phyloP scores from a whole-genome alignment of 2,113 vertebrate genomes.

The Lepus timidus region DNA sequence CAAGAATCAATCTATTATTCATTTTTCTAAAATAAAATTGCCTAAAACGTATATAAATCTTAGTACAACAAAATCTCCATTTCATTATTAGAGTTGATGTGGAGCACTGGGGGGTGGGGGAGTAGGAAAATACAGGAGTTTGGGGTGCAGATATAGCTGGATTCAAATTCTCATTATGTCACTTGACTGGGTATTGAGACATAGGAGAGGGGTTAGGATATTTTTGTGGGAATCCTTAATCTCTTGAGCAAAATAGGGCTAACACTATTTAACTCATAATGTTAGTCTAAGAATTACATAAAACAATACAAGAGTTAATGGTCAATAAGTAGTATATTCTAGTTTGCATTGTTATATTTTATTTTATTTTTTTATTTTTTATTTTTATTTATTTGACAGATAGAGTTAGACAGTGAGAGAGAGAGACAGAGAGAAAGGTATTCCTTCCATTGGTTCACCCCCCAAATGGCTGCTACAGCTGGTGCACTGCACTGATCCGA shows the following conservation, averaged over 20 bases:
- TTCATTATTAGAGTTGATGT: not conserved
- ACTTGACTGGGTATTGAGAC: not conserved
- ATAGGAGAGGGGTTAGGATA: not conserved
- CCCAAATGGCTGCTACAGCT: too few relatives aligned
- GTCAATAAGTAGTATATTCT: not conserved
- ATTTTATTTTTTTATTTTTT: too few relatives aligned
- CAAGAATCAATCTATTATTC: too few relatives aligned
- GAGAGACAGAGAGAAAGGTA: too few relatives aligned
- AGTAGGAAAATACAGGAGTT: not conserved
- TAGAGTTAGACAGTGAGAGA: too few relatives aligned
- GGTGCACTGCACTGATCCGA: too few relatives aligned
- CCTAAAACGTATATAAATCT: not conserved
- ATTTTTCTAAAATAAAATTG: not conserved
- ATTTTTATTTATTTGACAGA: too few relatives aligned
- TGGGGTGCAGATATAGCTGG: not conserved
- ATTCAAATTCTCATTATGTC: not conserved
- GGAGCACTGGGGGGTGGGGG: not conserved
- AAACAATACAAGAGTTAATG: not conserved
- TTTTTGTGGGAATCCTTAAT: not conserved
- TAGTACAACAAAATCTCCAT: not conserved
- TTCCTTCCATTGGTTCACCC: too few relatives aligned
- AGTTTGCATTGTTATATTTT: too few relatives aligned
- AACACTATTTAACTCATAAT: not conserved
- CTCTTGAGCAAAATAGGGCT: not conserved
- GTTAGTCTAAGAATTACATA: not conserved